Conservation (phyloP, 2,797 vertebrate genomes). For the Threskiornis aethiopicus region DNA sequence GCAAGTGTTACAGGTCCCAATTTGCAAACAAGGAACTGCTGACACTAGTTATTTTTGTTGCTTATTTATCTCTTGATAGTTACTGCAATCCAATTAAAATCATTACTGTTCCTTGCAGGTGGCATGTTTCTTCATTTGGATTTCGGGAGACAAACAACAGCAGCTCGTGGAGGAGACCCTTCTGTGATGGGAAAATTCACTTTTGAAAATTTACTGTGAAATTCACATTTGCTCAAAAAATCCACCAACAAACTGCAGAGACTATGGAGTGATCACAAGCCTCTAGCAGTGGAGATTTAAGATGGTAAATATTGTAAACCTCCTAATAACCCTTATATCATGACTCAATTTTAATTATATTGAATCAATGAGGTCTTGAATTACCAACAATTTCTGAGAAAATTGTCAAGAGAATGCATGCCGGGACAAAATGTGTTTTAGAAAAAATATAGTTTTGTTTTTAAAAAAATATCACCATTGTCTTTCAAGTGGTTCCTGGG, state of each 20-base stretch:
- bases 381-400: not conserved
- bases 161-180: not conserved
- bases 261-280: not conserved
- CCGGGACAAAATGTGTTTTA: fast-evolving
- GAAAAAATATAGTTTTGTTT: not conserved
- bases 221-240: not conserved
- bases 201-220: not conserved
- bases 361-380: not conserved
- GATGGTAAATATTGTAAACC: not conserved
- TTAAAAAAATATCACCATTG: not conserved
- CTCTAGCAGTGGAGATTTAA: not conserved
- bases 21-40: not conserved
- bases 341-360: not conserved
- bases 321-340: not conserved
- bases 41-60: not conserved
- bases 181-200: not conserved
- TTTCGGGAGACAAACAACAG: not conserved
- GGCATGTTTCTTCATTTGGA: not conserved
- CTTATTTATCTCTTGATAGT: not conserved
- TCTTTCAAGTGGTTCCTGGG: not conserved
- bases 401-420: not conserved
- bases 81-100: not conserved
- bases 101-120: not conserved
- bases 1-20: not conserved
- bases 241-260: not conserved